Conservation (phyloP, 2,113 vertebrate genomes). For the Motacilla tschutschensis region DNA sequence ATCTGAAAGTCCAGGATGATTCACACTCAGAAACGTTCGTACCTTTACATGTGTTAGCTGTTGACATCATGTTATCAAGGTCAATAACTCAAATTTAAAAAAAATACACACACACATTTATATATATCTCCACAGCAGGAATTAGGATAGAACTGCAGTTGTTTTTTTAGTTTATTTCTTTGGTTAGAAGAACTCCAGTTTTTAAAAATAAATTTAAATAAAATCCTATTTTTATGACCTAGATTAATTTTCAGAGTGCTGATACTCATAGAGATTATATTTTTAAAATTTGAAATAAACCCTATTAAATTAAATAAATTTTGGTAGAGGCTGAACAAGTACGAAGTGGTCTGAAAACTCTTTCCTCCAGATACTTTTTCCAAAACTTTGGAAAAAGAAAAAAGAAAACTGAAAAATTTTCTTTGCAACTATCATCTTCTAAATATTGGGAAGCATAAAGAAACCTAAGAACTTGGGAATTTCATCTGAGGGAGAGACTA, state of each 20-base stretch:
- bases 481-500: neutral
- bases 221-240: neutral
- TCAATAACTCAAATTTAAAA: neutral
- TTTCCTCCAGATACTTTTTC: neutral
- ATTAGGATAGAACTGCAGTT: neutral
- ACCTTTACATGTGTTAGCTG: neutral
- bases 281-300: neutral
- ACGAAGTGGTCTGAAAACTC: neutral
- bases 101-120: fast-evolving
- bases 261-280: neutral
- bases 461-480: neutral
- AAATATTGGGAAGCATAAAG: neutral
- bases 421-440: neutral
- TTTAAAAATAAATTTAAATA: neutral
- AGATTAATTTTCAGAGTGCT: neutral
- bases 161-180: neutral
- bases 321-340: neutral
- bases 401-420: neutral
- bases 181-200: neutral
- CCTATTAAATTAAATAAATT: neutral
- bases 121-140: neutral
- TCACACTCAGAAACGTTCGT: neutral
- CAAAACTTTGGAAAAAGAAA: neutral
- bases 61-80: neutral
- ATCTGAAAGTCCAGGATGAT: neutral